Base-by-base conservation (phyloP, 2,113 vertebrate species). In the Mungos mungo region DNA sequence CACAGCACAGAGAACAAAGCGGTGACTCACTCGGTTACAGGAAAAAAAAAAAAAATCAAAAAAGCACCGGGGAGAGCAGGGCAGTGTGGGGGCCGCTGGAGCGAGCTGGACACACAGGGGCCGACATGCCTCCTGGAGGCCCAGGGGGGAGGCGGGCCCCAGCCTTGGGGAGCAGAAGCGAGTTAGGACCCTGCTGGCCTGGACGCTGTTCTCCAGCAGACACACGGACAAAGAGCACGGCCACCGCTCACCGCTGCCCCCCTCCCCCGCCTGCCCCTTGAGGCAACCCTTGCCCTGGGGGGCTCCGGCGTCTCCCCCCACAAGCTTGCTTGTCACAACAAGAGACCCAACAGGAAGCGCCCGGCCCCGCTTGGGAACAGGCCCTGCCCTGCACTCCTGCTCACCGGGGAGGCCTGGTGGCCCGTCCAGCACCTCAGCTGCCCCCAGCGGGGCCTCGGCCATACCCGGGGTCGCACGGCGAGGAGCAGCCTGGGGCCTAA, bases 311-410 rank as follows among this genome's bases (percentile, higher is more conserved):
- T 47, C 52, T 54, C 52, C 65, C 31, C 19, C 1, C 14, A 38
- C 16, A 31, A 7, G 1, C 5, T 11, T 4, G 18, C 31, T 88
- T 52, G 19, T 9, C 60, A 45, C 2, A 2, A 29, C 4, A 2
- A n/a, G 8, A 52, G 18, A 16, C 5, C 1, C 9, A 4, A n/a
- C 16, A 18, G 7, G 1, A 25, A 15, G 6, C 1, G 10, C 18
- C 2, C 3, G 18, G 1, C 52, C 33, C 45, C 1, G 0, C 7
- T 84, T 1, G 21, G 5, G 10, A 10, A 25, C 4, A n/a, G 27
- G 0, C 15, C 15, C 4, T 0, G 0, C 4, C 2, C 0, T 6
- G 18, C 18, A 1, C 47, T 7, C 45, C 16, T 0, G 0, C 79
- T 88, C 33, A 96, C 97, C 93, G 6, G 74, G 63, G 4, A 33